Conservation (phyloP, 37 sponge, comb jelly and placozoan genomes). For the Aphrocallistes beatrix region DNA sequence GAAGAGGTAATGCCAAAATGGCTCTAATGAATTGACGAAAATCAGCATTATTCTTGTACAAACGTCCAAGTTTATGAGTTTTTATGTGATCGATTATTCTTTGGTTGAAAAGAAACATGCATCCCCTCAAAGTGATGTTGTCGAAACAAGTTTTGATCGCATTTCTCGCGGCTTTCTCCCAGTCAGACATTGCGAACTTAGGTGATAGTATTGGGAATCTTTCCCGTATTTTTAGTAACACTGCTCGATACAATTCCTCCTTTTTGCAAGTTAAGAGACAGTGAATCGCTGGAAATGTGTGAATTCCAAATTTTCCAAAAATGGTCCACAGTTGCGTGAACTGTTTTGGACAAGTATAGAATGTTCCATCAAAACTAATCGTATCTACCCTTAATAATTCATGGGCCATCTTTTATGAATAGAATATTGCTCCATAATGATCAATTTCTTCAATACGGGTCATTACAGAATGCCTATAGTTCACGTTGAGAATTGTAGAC, state of each 20-base stretch:
- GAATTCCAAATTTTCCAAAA: background rate
- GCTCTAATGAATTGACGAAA: background rate
- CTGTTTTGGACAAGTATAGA: background rate
- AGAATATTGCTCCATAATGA: background rate
- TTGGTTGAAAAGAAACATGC: background rate
- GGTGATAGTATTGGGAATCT: background rate
- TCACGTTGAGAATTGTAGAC: background rate
- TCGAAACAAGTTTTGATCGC: background rate
- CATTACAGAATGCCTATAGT: background rate
- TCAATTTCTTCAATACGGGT: background rate
- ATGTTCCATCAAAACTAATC: background rate
- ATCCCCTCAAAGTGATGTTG: background rate
- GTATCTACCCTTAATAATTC: background rate
- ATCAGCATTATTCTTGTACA: background rate
- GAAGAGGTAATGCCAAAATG: background rate
- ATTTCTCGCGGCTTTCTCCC: background rate
- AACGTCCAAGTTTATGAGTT: background rate
- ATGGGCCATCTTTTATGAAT: background rate
- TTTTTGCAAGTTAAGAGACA: background rate
- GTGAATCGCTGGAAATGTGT: background rate
- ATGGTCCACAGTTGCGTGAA: background rate
- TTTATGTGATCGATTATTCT: background rate
- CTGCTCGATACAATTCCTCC: background rate
- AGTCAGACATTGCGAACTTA: background rate
- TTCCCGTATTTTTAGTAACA: background rate